Base-by-base conservation (phyloP, 2,113 vertebrate genomes). In the Haplotaxodon microlepis region DNA sequence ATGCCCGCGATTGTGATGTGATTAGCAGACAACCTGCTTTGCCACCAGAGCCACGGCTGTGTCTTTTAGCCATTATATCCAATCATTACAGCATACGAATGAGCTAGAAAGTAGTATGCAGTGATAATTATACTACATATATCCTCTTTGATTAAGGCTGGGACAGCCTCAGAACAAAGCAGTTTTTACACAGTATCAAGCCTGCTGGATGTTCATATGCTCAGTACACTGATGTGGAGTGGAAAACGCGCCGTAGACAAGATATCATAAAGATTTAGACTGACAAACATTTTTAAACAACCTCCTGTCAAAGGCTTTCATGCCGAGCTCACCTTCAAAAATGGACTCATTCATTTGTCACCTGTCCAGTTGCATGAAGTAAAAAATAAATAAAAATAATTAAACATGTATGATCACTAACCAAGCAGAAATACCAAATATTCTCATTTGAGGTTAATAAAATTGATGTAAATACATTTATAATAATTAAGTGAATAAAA, bases 101-200 rank as follows among this genome's bases (percentile, higher is more conserved):
- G 69, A 45, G 2, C 13, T 45, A 27, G 16, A 29, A 50, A 29
- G 42, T 31, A 76, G 24, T 50, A 50, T 76, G 71, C 71, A n/a
- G 0, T 0, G 45, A 31, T 31, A 50, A 31, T 0, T 50, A 31
- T 50, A 50, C 24, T 34, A n/a, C 42, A 51, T 19, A 2, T 51
- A 51, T 78, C 16, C 73, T 51, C 27, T 34, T 78, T 34, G 42
- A 31, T 78, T 6, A 78, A 51, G 9, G 42, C 45, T 78, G 4
- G 27, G 7, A n/a, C 11, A 34, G 73, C 17, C 7, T 78, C 24
- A 4, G 17, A 78, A 9, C 27, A 34, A 51, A 78, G 24, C 7
- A 0, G 17, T n/a, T 51, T 50, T 31, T 31, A 45, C 11, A 73
- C 9, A 73, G 13, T 45, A 7, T 45, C 21, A 45, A 50, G 42